Conservation (phyloP, 2,888 invertebrate genomes). For the Ectropis crepuscularia region DNA sequence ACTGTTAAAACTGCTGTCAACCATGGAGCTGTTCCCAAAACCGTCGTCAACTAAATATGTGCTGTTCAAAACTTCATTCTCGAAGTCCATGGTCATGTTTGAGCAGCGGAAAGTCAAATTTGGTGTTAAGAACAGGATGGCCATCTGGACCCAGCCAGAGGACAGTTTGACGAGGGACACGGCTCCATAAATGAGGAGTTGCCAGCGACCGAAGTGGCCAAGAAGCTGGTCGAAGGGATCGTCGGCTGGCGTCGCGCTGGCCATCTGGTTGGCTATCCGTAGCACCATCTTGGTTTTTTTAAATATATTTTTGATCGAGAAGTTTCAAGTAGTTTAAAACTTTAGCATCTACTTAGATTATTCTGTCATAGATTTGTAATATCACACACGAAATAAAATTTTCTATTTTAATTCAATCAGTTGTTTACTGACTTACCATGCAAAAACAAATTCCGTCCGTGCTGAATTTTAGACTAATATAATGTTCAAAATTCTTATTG, state of each 20-base stretch:
- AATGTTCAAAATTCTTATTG: too few relatives aligned
- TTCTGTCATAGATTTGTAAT: too few relatives aligned
- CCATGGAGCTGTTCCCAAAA: constrained; percentile 53
- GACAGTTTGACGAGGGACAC: constrained; percentile 90
- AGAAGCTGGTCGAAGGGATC: constrained; percentile 67
- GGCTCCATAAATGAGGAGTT: constrained; percentile 86
- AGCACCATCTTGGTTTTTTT: constrained; percentile 57
- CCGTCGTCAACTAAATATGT: not conserved
- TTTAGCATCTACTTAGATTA: not conserved
- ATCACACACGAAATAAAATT: too few relatives aligned
- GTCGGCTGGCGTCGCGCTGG: constrained; percentile 51
- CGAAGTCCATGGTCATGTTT: constrained; percentile 10
- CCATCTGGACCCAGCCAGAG: constrained; percentile 91
- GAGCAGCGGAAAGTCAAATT: constrained; percentile 82
- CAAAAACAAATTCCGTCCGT: too few relatives aligned
- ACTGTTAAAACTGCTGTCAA: not conserved
- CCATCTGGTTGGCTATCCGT: constrained; percentile 47
- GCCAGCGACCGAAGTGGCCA: constrained; percentile 88
- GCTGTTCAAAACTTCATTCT: not conserved
- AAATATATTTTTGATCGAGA: not conserved
- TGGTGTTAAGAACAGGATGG: constrained; percentile 89
- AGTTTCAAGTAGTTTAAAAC: not conserved
- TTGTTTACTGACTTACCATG: too few relatives aligned
- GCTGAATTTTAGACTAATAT: too few relatives aligned
- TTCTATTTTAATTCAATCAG: too few relatives aligned